Percentiles rank a stretch among this genome's conserved stretches.
phyloP scores from a whole-genome alignment of 2,113 vertebrate species.

The Podarcis cretensis region DNA sequence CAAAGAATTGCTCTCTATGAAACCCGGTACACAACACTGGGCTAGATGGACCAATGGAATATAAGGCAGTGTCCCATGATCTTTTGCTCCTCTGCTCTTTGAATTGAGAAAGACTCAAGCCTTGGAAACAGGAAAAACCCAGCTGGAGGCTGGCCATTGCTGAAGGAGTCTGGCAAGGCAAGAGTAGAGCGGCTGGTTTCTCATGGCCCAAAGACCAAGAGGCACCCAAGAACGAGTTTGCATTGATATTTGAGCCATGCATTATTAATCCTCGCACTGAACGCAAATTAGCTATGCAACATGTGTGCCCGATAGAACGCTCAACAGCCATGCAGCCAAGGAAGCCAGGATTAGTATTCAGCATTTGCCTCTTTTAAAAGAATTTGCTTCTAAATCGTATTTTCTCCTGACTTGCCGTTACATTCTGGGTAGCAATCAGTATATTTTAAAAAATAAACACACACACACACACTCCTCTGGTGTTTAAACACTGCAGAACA shows the following conservation, averaged over 20 bases:
- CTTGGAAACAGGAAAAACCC: not conserved
- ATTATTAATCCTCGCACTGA: not conserved
- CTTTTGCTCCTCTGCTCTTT: no score
- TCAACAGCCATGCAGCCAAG: not conserved
- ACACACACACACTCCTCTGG: not conserved
- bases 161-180: not conserved
- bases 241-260: slow-evolving; percentile 4
- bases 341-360: not conserved
- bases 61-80: no score
- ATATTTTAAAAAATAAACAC: not conserved
- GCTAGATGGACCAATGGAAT: no score
- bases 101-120: not conserved
- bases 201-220: not conserved
- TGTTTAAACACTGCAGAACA: not conserved
- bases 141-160: not conserved
- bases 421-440: slow-evolving; percentile 7
- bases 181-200: not conserved
- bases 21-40: no score
- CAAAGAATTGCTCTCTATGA: no score
- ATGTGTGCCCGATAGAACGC: not conserved
- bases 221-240: not conserved
- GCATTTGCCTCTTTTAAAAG: not conserved
- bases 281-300: not conserved
- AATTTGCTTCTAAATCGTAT: not conserved
- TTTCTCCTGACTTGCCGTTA: not conserved